Percentiles rank a stretch among this genome's conserved stretches.
phyloP scores from a whole-genome alignment of 2,888 invertebrate genomes.

The Zygothrica quintamaculata region DNA sequence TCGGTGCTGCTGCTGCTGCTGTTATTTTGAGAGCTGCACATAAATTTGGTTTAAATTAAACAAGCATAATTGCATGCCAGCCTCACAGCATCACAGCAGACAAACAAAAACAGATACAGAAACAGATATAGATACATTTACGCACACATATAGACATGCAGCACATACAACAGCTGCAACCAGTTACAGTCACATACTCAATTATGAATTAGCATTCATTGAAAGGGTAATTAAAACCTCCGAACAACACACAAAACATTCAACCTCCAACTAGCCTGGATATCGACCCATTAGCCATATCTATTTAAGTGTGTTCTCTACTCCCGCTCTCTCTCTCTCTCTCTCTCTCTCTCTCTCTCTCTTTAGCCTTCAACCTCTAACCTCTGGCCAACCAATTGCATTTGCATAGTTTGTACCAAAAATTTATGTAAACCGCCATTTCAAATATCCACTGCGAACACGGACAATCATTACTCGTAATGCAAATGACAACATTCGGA shows the following conservation, averaged over 20 bases:
- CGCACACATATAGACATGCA: conserved; percentile 21
- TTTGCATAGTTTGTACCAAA: conserved; percentile 28
- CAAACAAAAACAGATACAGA: conserved; percentile 18
- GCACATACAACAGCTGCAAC: conserved; percentile 19
- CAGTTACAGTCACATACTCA: conserved; percentile 66
- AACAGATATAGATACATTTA: conserved; percentile 13
- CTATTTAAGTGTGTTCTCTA: conserved; percentile 28
- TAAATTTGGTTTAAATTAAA: conserved; percentile 72
- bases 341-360: neutral
- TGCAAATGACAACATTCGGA: conserved; percentile 52
- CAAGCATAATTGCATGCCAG: conserved; percentile 68
- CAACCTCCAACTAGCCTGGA: conserved; percentile 23
- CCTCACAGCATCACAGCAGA: conserved; percentile 14
- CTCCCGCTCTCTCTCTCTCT: neutral
- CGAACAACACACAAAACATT: conserved; percentile 34
- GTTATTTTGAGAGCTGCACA: conserved; percentile 46
- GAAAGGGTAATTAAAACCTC: conserved; percentile 81
- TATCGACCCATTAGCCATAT: conserved; percentile 69
- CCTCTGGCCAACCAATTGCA: too few species aligned
- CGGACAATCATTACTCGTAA: conserved; percentile 35
- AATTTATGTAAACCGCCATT: conserved; percentile 61
- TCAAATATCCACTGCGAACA: conserved; percentile 36
- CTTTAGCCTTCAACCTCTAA: too few species aligned
- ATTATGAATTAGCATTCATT: conserved; percentile 82
- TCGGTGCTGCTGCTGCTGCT: conserved; percentile 37